These are phyloP conservation scores for Ichneumoninae sp. DNA, from an alignment of 2,888 invertebrate genomes.

Conservation along the genomic window DNA sequence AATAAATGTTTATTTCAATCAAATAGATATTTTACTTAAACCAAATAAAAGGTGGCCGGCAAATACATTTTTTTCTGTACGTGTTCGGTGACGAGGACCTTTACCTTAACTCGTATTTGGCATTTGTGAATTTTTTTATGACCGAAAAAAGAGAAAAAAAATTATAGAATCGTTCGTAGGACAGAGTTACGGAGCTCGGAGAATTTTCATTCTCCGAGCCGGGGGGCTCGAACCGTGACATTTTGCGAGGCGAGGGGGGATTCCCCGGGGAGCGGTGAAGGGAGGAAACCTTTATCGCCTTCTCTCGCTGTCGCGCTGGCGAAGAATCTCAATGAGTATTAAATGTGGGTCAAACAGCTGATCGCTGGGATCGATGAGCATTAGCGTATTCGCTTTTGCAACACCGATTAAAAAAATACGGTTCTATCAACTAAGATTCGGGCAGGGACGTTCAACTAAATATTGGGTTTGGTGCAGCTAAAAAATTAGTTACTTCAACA, in stretches of 20 bases:
- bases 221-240: constrained; percentile 42
- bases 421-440: no score
- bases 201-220: constrained; percentile 17
- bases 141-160: not conserved
- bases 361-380: constrained; percentile 77
- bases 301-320: constrained; percentile 62
- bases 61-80: no score
- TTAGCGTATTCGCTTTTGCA: constrained; percentile 38
- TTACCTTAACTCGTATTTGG: no score
- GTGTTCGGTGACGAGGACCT: no score
- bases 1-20: no score
- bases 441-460: no score
- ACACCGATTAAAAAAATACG: no score
- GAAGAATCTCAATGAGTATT: constrained; percentile 74
- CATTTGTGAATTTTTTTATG: not conserved
- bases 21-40: no score
- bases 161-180: not conserved
- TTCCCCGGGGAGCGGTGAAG: constrained; percentile 75
- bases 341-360: constrained; percentile 80
- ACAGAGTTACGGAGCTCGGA: not conserved
- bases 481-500: no score
- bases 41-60: no score
- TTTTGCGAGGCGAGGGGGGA: constrained; percentile 48
- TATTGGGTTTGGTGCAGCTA: no score
- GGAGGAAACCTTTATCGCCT: constrained; percentile 76